phyloP scores from a whole-genome alignment of 2,797 vertebrate species.

The Leptoclinus maculatus region DNA sequence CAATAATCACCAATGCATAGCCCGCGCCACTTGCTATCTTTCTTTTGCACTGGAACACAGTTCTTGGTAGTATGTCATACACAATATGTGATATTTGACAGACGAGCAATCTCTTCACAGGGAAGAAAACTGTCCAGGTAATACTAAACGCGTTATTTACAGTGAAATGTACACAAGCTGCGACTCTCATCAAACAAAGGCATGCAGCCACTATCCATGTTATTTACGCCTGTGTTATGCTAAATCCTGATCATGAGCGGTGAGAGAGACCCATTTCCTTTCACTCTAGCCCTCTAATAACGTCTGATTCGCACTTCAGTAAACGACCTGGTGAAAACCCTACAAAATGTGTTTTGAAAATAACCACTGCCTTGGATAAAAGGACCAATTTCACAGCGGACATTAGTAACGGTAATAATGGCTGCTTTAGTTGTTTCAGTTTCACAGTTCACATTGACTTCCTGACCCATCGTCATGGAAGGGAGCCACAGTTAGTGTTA shows the following conservation, averaged over 20 bases:
- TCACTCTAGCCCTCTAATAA: neutral
- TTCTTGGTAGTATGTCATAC: neutral
- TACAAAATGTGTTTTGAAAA: neutral
- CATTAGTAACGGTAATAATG: neutral
- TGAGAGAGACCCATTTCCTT: neutral
- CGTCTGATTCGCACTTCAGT: neutral
- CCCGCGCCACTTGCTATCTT: constrained; percentile 7
- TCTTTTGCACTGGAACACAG: neutral
- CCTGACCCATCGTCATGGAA: constrained; percentile 10
- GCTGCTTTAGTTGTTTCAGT: constrained; percentile 1
- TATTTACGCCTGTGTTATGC: neutral
- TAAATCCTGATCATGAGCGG: neutral
- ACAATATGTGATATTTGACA: constrained; percentile 17
- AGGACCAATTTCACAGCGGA: neutral
- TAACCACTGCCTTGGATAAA: neutral
- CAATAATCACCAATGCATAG: constrained; percentile 39
- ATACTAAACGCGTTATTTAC: neutral
- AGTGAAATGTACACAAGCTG: neutral
- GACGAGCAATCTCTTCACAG: neutral
- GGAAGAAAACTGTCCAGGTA: neutral
- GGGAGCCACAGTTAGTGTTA: neutral
- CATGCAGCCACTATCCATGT: neutral
- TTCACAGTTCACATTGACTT: constrained; percentile 7
- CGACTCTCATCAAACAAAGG: neutral
- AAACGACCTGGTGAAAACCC: neutral